Percentiles rank a stretch among this genome's conserved stretches.
Evolutionary conservation across 2,888 invertebrate genomes (phyloP).

Genomic region (Capitulum mitella): DNA sequence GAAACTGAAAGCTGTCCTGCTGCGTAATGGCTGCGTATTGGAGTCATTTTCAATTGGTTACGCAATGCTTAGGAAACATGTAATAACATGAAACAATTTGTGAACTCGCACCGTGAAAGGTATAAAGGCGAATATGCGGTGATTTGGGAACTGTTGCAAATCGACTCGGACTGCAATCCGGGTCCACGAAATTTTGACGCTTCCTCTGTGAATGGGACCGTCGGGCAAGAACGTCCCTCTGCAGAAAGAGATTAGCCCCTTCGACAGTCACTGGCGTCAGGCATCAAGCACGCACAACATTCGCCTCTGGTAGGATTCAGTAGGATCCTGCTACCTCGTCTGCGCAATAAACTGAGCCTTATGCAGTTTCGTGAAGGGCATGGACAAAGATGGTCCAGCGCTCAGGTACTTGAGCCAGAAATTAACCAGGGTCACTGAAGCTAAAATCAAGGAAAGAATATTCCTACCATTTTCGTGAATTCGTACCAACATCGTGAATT

Average conservation of each 20-base stretch:
- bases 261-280: background rate
- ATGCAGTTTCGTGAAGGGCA: background rate
- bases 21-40: background rate
- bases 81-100: background rate
- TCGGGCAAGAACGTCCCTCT: background rate
- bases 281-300: background rate
- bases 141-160: background rate
- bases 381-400: background rate
- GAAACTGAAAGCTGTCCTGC: background rate
- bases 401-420: background rate
- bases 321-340: background rate
- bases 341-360: background rate
- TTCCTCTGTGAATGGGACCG: conserved; percentile 25
- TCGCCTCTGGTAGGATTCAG: background rate
- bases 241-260: background rate
- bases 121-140: background rate
- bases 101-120: background rate
- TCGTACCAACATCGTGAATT: no score
- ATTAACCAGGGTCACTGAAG: background rate
- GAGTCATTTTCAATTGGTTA: background rate
- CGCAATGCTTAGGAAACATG: background rate
- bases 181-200: background rate
- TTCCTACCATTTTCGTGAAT: no score
- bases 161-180: background rate
- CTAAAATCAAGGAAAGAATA: background rate